Base-by-base conservation (phyloP, 1,140 invertebrate genomes). In the Bombus sylvicola region DNA sequence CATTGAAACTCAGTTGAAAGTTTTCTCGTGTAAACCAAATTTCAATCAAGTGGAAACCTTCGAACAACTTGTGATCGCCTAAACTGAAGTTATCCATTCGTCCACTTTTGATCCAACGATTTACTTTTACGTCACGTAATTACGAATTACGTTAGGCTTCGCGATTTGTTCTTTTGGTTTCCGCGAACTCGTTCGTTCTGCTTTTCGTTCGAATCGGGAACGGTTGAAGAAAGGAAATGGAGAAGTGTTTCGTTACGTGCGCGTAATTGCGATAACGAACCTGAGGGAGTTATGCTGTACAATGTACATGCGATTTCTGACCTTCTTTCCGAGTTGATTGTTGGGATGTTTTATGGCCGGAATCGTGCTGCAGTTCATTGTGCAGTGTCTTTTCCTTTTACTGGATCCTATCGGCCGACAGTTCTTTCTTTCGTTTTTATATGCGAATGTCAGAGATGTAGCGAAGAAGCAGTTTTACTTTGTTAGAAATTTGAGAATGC, bases 191-290 rank as follows among this genome's bases (percentile, higher is more conserved):
- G 22, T 57, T 53, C 22, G 72, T 34, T 64, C 57, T 13, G 18
- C 37, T 69, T 28, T 22, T 53, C 34, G 9, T 28, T 9, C 22
- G 22, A 37, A 69, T 69, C 31, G 34, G 28, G 8, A 72, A 9
- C 28, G 25, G 25, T 5, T 8, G 28, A 41, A 41, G 13, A 28
- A 41, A 72, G 5, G 39, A 72, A 72, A 15, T 1, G 69, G 13
- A 37, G 69, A 41, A 72, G 10, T 12, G 25, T 37, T 72, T 72
- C 39, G 37, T 41, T 72, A n/a, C 69, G 69, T 41, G 69, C 69
- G 69, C 39, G 69, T 72, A 72, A 72, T 72, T 41, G 25, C 39
- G 28, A 41, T 72, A 72, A 71, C 68, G 68, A 71, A 71, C 6
- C 66, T 9, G 37, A 6, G 37, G 12, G 5, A 28, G 34, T 41